Evolutionary conservation across 92 coral and sea anemone genomes (phyloP).

Genomic region (Chrysogorgia sp.): DNA sequence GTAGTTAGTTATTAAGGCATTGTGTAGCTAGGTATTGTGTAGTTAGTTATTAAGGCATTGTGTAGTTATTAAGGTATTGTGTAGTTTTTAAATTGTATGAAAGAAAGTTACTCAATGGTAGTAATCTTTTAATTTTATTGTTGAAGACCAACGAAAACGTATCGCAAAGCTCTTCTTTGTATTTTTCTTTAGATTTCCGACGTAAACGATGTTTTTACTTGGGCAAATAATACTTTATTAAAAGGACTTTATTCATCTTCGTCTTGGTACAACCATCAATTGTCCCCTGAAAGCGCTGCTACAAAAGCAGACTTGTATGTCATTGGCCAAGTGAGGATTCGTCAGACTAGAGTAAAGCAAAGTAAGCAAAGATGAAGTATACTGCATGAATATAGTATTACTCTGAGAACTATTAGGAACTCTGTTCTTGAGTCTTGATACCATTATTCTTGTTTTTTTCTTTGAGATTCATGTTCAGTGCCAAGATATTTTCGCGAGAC

Average conservation of each 20-base stretch:
- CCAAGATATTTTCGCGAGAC: slow-evolving; percentile 55
- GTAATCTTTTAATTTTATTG: too few species aligned
- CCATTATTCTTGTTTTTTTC: background rate
- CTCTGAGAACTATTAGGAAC: too few species aligned
- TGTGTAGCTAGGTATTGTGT: too few species aligned
- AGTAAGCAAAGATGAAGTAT: slow-evolving; percentile 64
- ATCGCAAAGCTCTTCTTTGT: too few species aligned
- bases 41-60: too few species aligned
- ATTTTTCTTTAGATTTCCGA: slow-evolving; percentile 66
- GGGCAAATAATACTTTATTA: slow-evolving; percentile 80
- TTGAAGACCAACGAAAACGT: too few species aligned
- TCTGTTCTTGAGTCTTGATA: background rate
- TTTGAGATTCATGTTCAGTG: slow-evolving; percentile 69
- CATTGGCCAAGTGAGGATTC: slow-evolving; percentile 80
- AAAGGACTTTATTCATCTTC: slow-evolving; percentile 60
- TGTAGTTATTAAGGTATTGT: too few species aligned
- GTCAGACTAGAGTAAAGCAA: slow-evolving; percentile 74
- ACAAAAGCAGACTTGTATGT: slow-evolving; percentile 64
- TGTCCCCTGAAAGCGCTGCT: slow-evolving; percentile 43
- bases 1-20: too few species aligned
- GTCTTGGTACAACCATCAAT: slow-evolving; percentile 68
- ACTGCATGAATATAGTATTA: background rate
- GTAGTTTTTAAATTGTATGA: too few species aligned
- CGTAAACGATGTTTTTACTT: slow-evolving; percentile 79
- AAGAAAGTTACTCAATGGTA: too few species aligned